Evolutionary conservation across 2,113 vertebrate genomes (phyloP), one percentile per base, ranked within the genome.

Genomic region (Nothoprocta perdicaria): DNA sequence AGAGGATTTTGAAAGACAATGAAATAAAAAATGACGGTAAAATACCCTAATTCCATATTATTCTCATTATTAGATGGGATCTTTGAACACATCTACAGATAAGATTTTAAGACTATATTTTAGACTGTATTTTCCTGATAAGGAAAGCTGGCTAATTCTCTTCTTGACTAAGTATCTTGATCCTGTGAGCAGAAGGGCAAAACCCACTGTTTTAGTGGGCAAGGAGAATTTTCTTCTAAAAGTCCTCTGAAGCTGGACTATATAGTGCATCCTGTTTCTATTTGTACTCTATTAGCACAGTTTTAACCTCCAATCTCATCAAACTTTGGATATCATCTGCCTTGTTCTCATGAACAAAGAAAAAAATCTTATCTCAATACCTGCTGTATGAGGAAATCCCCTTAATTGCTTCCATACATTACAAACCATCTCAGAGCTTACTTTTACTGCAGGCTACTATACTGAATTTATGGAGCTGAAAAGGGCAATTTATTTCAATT

Each of bases 401-500:
- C 60, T 82, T 93, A 95, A 95, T 92, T 95, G 53, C 71, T 96
- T 94, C 88, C 33, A 89, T 94, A 84, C n/a, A 29, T 88, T 92
- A 89, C 81, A 86, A 93, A 72, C 95, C 65, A 95, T 66, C 45
- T 94, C 71, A 27, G 50, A 95, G 45, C 31, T 90, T 94, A 67
- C 82, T 95, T 96, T 97, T 80, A 91, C 90, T 96, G 52, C 78
- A 94, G 84, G 77, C 89, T 95, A 91, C 71, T 76, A 35, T 78
- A 60, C 66, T 92, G 83, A 94, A 92, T 95, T 82, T 92, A 95
- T 91, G 85, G 78, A 91, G 33, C 63, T 89, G 93, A 88, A 95
- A 90, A 81, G n/a, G 38, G 58, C 77, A 84, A 96, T 95, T 96
- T 95, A 88, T 96, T 97, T 97, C 58, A 95, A 87, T 95, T 96